Conservation (phyloP, 2,113 vertebrate genomes). For the Odontophorus gujanensis region DNA sequence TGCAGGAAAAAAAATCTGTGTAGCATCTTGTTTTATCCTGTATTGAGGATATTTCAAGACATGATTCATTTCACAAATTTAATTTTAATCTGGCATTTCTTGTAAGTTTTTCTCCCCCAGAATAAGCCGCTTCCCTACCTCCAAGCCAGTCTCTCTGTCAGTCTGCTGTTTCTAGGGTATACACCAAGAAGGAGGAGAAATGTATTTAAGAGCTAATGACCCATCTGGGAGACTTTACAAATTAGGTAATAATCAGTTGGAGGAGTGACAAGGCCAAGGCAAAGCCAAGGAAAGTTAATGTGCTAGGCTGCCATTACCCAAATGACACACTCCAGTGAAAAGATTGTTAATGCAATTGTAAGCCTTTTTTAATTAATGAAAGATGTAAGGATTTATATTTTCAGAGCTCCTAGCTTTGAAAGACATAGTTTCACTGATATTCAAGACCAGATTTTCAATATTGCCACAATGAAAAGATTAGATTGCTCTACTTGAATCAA, state of each 20-base stretch:
- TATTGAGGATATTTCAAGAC: constrained; percentile 7
- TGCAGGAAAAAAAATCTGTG: neutral
- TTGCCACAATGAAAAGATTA: neutral
- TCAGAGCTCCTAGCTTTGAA: neutral
- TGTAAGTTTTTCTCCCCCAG: neutral
- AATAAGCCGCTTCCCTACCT: neutral
- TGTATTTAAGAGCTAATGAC: constrained; percentile 41
- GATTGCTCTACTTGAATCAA: neutral
- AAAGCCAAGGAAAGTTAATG: constrained; percentile 50
- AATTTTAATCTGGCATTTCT: constrained; percentile 31
- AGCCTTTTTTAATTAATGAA: constrained; percentile 4
- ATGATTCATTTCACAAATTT: constrained; percentile 28
- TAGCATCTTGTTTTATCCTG: constrained; percentile 18
- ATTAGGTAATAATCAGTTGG: constrained; percentile 36
- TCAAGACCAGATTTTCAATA: neutral
- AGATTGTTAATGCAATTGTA: neutral
- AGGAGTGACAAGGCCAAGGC: constrained; percentile 32
- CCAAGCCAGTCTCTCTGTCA: neutral
- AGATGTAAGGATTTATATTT: neutral
- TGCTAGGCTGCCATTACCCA: neutral
- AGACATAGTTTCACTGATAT: neutral
- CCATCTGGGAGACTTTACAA: constrained; percentile 35
- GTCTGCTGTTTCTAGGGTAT: neutral
- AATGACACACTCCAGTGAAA: neutral
- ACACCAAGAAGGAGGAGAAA: constrained; percentile 34